A percentile compares a stretch with the other conserved stretches of the same genome.
These are phyloP conservation scores for Epizoanthus ramosus DNA, from an alignment of 92 coral and sea anemone genomes.

Conservation along the genomic window DNA sequence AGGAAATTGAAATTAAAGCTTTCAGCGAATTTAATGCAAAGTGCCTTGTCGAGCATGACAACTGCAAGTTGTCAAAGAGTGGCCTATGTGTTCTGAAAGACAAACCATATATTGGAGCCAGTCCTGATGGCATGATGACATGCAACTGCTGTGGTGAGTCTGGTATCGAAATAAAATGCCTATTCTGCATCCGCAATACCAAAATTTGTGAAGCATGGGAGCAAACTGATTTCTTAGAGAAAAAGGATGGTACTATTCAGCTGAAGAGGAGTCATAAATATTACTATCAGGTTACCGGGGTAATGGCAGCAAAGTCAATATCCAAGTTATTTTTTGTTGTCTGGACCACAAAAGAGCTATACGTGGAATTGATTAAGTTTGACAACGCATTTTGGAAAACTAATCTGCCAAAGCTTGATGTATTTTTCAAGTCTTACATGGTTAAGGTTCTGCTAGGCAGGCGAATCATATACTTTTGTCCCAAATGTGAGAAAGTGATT, in stretches of 20 bases:
- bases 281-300: constrained; percentile 16
- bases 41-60: constrained; percentile 26
- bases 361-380: constrained; percentile 43
- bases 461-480: constrained; percentile 19
- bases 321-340: constrained; percentile 42
- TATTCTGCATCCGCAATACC: constrained; percentile 41
- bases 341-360: constrained; percentile 46
- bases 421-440: constrained; percentile 43
- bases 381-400: constrained; percentile 46
- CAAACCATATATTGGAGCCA: constrained; percentile 57
- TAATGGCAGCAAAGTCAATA: constrained; percentile 13
- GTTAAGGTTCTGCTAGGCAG: constrained; percentile 38
- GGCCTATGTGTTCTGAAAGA: constrained; percentile 43
- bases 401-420: constrained; percentile 28
- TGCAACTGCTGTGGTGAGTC: constrained; percentile 65
- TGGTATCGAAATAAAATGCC: constrained; percentile 59
- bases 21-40: constrained; percentile 30
- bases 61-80: constrained; percentile 39
- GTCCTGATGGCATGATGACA: constrained; percentile 30
- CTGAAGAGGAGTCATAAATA: constrained; percentile 21
- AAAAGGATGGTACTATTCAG: not conserved
- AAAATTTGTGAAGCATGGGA: constrained; percentile 8
- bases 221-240: constrained; percentile 20
- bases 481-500: constrained; percentile 35
- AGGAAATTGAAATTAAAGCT: constrained; percentile 40